A percentile compares a stretch with the other conserved stretches of the same genome.
Conservation (phyloP, 2,797 vertebrate species). For the Cottoperca gobio region DNA sequence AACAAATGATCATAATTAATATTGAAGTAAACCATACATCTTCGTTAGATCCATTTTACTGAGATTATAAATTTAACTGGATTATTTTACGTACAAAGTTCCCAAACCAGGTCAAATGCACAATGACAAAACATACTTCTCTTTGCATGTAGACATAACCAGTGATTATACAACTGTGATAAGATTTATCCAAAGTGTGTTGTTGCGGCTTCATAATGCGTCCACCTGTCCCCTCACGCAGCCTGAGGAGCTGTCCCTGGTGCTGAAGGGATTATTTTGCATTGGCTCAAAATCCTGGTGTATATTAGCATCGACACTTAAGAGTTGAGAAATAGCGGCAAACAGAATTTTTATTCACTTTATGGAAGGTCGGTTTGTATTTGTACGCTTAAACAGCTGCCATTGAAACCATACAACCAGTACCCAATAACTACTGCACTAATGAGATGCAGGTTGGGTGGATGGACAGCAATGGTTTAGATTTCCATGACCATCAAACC, state of each 20-base stretch:
- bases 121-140: too few relatives aligned
- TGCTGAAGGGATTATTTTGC: neutral
- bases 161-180: neutral
- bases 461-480: neutral
- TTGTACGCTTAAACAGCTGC: neutral
- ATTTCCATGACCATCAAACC: conserved; percentile 11
- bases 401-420: neutral
- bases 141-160: neutral
- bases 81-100: conserved; percentile 1
- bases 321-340: neutral
- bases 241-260: neutral
- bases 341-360: neutral
- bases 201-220: neutral
- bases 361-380: neutral
- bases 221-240: neutral
- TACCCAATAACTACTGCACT: neutral
- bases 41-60: neutral
- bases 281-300: neutral
- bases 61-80: neutral
- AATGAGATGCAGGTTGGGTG: neutral
- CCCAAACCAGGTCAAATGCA: neutral
- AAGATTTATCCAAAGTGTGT: neutral
- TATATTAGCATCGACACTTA: neutral
- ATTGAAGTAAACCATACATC: neutral
- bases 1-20: neutral